Evolutionary conservation across 2,797 vertebrate genomes (phyloP), one percentile per base, ranked within the genome.

Genomic region (Yasuhikotakia modesta): DNA sequence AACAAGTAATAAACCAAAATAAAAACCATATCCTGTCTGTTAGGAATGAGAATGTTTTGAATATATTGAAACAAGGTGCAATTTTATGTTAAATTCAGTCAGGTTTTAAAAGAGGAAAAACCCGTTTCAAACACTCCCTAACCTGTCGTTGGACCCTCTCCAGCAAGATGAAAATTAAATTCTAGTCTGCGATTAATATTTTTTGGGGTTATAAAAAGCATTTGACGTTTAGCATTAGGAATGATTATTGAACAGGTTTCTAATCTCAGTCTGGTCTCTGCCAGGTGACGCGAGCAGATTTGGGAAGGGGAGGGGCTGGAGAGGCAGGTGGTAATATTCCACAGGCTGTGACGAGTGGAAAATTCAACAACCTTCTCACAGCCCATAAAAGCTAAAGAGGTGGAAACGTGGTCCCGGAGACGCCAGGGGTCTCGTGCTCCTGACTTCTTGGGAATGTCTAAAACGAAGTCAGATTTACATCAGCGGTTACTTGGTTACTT

Each of bases 351-450:
- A 87, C 35, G 63, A 81, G 81, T 82, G 92, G 88, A 92, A 92
- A 91, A 86, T 85, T 89, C 87, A 90, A 88, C 81, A 30, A 89
- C 88, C 84, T 78, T 63, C 68, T 84, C 66, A 76, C 65, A 73
- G 88, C 87, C 35, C 90, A 91, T 92, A 92, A 92, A 92, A 91
- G 88, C 86, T 85, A 89, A 86, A 72, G 75, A 70, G 85, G 87
- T 81, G 87, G 87, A 88, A 89, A 87, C 35, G 50, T 17, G 66
- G 68, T 71, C 71, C 63, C 39, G 32, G 61, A 75, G 77, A 79
- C 43, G 45, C 3, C 12, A 73, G 60, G 24, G 39, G 27, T 76
- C 55, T 32, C 4, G 45, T 14, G 45, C 70, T 66, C 80, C 68
- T 78, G 80, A 67, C 81, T 17, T 79, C 57, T 70, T 71, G 53